Evolutionary conservation across 2,797 vertebrate genomes (phyloP).

Genomic region (Enteromius radiatus): DNA sequence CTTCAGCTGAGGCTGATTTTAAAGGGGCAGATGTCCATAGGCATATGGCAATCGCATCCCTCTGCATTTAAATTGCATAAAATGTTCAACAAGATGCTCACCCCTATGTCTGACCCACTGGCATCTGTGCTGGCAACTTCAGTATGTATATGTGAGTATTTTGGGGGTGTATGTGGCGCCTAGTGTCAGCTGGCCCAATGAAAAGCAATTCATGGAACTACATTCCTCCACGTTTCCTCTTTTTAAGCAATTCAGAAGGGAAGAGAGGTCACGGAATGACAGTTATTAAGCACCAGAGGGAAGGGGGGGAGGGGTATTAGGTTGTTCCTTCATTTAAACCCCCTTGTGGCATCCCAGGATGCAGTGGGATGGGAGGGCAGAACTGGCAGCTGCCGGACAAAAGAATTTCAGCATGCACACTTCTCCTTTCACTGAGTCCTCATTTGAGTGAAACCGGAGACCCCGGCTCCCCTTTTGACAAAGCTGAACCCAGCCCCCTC

Average conservation of each 20-base stretch:
- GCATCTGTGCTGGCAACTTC: conserved; percentile 56
- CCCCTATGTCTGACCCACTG: conserved; percentile 57
- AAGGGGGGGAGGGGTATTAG: conserved; percentile 42
- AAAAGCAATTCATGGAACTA: conserved; percentile 67
- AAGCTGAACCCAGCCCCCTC: conserved; percentile 65
- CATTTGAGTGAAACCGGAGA: conserved; percentile 70
- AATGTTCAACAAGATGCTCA: conserved; percentile 48
- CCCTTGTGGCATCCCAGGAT: conserved; percentile 58
- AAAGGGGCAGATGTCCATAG: conserved; percentile 45
- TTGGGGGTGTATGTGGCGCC: conserved; percentile 13
- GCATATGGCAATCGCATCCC: conserved; percentile 63
- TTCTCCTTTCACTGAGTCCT: conserved; percentile 71
- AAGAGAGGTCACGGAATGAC: conserved; percentile 53
- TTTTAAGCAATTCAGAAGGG: conserved; percentile 23
- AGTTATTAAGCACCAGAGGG: conserved; percentile 38
- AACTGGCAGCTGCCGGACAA: conserved; percentile 75
- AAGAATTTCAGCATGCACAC: conserved; percentile 68
- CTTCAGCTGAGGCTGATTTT: conserved; percentile 51
- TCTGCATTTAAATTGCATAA: conserved; percentile 33
- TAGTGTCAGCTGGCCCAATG: conserved; percentile 71
- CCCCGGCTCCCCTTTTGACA: conserved; percentile 67
- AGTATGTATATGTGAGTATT: conserved; percentile 47
- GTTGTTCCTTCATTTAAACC: conserved; percentile 65
- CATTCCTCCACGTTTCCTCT: conserved; percentile 73
- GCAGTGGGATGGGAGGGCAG: conserved; percentile 32